Conservation (phyloP, 2,113 vertebrate species). For the Sphaerodactylus townsendi region DNA sequence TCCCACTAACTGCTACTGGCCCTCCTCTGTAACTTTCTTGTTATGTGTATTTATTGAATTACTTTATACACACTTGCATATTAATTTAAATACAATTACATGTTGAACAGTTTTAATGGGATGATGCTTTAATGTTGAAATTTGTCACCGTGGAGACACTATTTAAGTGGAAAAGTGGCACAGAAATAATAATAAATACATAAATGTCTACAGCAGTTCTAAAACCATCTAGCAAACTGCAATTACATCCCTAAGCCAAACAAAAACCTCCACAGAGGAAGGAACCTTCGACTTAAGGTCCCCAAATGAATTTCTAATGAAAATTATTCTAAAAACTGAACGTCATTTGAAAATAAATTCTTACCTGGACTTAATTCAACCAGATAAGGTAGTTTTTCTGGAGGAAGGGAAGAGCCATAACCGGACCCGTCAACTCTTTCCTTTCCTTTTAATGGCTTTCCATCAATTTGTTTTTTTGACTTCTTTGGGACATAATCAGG, state of each 20-base stretch:
- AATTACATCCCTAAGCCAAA: neutral
- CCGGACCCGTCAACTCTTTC: slow-evolving; percentile 76
- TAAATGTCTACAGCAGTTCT: neutral
- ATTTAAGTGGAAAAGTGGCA: no score
- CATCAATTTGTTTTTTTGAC: slow-evolving; percentile 81
- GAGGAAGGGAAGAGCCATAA: slow-evolving; percentile 77
- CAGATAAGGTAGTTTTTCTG: slow-evolving; percentile 95
- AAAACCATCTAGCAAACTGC: neutral
- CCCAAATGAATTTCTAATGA: neutral
- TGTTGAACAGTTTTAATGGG: no score
- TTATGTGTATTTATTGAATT: no score
- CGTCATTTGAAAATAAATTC: slow-evolving; percentile 16
- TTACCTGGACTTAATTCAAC: slow-evolving; percentile 96
- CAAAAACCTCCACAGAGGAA: neutral
- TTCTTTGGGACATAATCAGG: slow-evolving; percentile 88
- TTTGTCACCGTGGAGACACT: no score
- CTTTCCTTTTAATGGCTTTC: slow-evolving; percentile 78
- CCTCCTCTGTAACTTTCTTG: no score
- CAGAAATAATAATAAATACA: no score
- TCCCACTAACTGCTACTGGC: no score
- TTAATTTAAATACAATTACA: no score
- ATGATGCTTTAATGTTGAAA: no score
- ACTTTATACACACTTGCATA: no score
- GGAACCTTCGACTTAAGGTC: neutral
- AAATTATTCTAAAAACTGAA: neutral